phyloP scores from a whole-genome alignment of 2,797 vertebrate species.

The Orestias chungarensis region DNA sequence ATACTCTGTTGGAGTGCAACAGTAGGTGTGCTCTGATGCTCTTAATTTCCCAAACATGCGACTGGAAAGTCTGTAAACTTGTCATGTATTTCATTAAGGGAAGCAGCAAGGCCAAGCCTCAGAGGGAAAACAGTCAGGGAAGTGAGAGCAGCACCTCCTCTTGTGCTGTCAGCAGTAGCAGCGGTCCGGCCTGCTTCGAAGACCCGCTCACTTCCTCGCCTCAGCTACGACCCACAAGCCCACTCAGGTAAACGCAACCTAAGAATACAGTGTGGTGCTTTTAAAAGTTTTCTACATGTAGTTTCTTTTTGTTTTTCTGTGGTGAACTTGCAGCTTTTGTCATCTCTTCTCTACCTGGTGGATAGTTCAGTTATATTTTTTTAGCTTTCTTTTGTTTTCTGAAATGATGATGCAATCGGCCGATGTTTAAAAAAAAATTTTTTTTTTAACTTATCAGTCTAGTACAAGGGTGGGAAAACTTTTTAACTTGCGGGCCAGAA shows the following conservation, averaged over 20 bases:
- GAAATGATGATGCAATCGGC: no score
- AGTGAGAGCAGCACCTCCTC: slow-evolving; percentile 78
- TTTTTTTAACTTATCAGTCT: no score
- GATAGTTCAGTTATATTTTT: neutral
- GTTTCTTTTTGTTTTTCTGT: neutral
- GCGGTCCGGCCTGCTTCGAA: slow-evolving; percentile 73
- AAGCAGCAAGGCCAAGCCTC: slow-evolving; percentile 82
- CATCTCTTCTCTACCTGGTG: neutral
- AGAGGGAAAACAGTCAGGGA: slow-evolving; percentile 79
- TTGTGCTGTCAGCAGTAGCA: slow-evolving; percentile 73
- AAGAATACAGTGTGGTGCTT: neutral
- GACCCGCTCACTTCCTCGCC: slow-evolving; percentile 66
- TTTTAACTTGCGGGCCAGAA: no score
- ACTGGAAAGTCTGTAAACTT: neutral
- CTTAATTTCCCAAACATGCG: neutral
- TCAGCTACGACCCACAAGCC: slow-evolving; percentile 70
- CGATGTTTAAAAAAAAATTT: no score
- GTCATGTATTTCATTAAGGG: slow-evolving; percentile 76
- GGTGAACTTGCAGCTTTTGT: neutral
- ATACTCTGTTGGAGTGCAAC: neutral
- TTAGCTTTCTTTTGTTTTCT: neutral
- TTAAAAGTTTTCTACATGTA: neutral
- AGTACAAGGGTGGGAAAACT: no score
- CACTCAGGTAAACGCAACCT: slow-evolving; percentile 71
- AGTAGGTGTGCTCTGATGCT: neutral